These are phyloP conservation scores for Semibalanus balanoides DNA, from an alignment of 1,140 invertebrate species.

Conservation along the genomic window DNA sequence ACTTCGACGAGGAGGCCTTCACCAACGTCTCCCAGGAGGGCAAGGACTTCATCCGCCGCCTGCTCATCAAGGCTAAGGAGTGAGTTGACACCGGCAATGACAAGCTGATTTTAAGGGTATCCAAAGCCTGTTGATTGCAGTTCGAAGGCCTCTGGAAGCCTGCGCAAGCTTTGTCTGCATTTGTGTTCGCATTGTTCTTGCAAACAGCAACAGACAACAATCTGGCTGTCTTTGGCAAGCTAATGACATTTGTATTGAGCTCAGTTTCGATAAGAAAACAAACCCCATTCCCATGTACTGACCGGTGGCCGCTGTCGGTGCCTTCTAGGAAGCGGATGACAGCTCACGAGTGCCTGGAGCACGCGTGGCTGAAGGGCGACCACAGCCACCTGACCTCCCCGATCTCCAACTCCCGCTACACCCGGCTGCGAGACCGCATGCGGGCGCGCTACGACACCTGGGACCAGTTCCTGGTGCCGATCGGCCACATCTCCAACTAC, in stretches of 20 bases:
- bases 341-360: conserved; percentile 88
- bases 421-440: conserved; percentile 72
- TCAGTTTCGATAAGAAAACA: too few relatives aligned
- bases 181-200: too few relatives aligned
- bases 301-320: too few relatives aligned
- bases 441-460: conserved; percentile 74
- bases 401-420: conserved; percentile 67
- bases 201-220: too few relatives aligned
- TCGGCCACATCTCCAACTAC: conserved; percentile 93
- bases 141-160: too few relatives aligned
- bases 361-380: conserved; percentile 85
- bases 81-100: conserved; percentile 38
- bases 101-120: too few relatives aligned
- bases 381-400: conserved; percentile 53
- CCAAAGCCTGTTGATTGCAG: too few relatives aligned
- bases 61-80: conserved; percentile 90
- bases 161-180: too few relatives aligned
- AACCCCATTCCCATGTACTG: too few relatives aligned
- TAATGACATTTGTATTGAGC: too few relatives aligned
- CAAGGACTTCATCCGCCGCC: conserved; percentile 90
- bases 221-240: too few relatives aligned
- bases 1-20: conserved; percentile 92
- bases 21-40: conserved; percentile 84
- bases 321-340: conserved; percentile 96
- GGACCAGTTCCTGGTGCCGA: conserved; percentile 79